These are phyloP conservation scores for Anoplopoma fimbria DNA, from an alignment of 2,113 vertebrate genomes.

Conservation along the genomic window DNA sequence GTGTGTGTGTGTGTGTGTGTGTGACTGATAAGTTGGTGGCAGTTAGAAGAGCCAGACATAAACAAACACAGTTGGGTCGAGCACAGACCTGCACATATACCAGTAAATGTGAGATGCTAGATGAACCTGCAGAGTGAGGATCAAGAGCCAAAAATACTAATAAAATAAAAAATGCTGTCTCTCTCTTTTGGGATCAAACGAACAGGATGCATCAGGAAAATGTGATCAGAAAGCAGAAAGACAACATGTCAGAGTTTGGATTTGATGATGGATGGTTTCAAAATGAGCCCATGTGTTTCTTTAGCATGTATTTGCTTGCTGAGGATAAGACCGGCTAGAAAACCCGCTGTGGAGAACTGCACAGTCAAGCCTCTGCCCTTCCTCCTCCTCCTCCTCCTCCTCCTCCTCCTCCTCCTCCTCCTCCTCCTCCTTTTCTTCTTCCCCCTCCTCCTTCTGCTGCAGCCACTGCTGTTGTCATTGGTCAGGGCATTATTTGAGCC, in stretches of 20 bases:
- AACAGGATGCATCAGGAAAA: not conserved
- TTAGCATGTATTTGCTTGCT: conserved; percentile 2
- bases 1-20: conserved; percentile 20
- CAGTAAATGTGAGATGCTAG: conserved; percentile 1
- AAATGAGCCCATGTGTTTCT: not conserved
- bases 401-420: conserved; percentile 39
- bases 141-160: not conserved
- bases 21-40: conserved; percentile 49
- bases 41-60: conserved; percentile 54
- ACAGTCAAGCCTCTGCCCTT: conserved; percentile 50
- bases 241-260: not conserved
- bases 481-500: conserved; percentile 53
- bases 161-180: not conserved
- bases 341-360: conserved; percentile 47
- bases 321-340: conserved; percentile 23
- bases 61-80: conserved; percentile 53
- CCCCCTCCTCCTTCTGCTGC: conserved; percentile 17
- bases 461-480: conserved; percentile 66
- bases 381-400: conserved; percentile 42
- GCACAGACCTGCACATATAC: conserved; percentile 1
- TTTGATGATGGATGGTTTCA: not conserved
- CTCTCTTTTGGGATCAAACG: not conserved
- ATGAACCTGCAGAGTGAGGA: not conserved
- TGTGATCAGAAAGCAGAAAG: not conserved
- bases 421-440: conserved; percentile 29